These are phyloP conservation scores for Drosophila insularis DNA, from an alignment of 1,140 invertebrate genomes.

Conservation along the genomic window DNA sequence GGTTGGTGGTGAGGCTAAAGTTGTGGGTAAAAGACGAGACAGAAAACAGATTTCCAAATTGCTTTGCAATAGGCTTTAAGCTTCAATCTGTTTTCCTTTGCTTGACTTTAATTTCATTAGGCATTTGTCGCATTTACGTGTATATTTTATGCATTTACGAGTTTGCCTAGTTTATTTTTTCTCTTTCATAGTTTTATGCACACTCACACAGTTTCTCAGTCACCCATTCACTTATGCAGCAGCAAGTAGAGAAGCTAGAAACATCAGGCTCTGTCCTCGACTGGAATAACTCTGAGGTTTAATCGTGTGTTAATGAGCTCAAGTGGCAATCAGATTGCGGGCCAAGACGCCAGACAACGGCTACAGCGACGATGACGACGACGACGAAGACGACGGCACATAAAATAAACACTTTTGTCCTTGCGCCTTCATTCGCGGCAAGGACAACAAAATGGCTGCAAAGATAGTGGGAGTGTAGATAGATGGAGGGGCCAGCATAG, in stretches of 20 bases:
- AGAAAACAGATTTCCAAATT: conserved; percentile 49
- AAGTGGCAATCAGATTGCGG: conserved; percentile 77
- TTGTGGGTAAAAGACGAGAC: conserved; percentile 4
- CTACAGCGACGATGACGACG: conserved; percentile 19
- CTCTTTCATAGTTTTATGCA: conserved; percentile 27
- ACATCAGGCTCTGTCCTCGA: conserved; percentile 36
- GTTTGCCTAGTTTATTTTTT: conserved; percentile 21
- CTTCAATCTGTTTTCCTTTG: conserved; percentile 26
- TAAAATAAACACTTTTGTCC: conserved; percentile 73
- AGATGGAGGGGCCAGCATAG: neutral
- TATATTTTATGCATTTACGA: conserved; percentile 60
- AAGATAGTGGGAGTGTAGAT: conserved; percentile 2
- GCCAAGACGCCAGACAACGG: conserved; percentile 44
- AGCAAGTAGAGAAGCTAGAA: neutral
- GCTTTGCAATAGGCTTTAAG: conserved; percentile 13
- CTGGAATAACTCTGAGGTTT: conserved; percentile 69
- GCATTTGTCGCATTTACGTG: conserved; percentile 13
- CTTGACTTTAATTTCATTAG: conserved; percentile 54
- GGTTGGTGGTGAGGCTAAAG: neutral
- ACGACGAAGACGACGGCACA: conserved; percentile 45
- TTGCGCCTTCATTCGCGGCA: conserved; percentile 48
- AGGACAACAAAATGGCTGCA: conserved; percentile 30
- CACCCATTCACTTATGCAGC: conserved; percentile 60
- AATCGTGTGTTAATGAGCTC: conserved; percentile 77
- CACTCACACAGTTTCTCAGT: conserved; percentile 11